Base-by-base conservation (phyloP, 2,113 vertebrate species). In the Sorex fumeus region DNA sequence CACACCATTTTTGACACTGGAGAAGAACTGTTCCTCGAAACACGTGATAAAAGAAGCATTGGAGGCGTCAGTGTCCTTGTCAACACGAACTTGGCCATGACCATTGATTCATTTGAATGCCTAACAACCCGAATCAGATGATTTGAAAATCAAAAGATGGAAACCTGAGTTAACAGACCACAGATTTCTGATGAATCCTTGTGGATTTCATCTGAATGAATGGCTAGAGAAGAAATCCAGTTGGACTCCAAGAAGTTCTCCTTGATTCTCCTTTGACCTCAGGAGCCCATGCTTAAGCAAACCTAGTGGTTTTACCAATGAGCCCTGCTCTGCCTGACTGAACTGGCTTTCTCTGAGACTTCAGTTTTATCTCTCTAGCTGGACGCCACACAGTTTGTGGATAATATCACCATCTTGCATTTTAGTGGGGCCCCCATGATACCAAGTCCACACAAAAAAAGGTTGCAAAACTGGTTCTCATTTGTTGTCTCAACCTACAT, bases 241-340 rank as follows among this genome's bases (percentile, higher is more conserved):
- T 15, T 19, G 3, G 10, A 30, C 32, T 91, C 75, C 40, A 64
- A 57, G 75, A 79, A 60, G 72, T 40, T 79, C 67, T 94, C 86
- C n/a, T 30, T 40, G 70, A 50, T 4, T 70, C 19, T 8, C 47
- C 9, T 25, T 86, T 30, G 47, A 5, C 27, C 34, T 80, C 8
- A 25, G 69, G 32, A 84, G 8, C 32, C 27, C 45, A 60, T 60
- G n/a, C 27, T 36, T 45, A 19, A 5, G 60, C 27, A 82, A 81
- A 53, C 32, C 45, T 9, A 21, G 6, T 16, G 0, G 1, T 43
- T 47, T 85, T 40, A 15, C 0, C 23, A 11, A 40, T 50, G 30
- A n/a, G 36, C 21, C 60, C 19, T 1, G 11, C 19, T 69, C 36
- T 9, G 13, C 19, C 79, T 79, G 23, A 8, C 6, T 32, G 13